phyloP scores from a whole-genome alignment of 2,888 invertebrate genomes.

The Melanophora roralis region DNA sequence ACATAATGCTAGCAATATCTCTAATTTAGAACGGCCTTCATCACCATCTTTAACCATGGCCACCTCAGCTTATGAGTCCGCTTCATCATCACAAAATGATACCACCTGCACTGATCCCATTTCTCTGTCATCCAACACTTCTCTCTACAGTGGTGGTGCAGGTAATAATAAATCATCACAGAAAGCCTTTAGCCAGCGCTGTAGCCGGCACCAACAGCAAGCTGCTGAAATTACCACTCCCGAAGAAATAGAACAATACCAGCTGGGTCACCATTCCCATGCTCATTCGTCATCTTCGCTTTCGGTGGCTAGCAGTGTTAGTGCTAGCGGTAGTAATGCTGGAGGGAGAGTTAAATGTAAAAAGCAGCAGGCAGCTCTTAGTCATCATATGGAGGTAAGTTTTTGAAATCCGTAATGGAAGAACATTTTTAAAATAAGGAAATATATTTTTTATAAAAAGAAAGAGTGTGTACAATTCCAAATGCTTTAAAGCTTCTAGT shows the following conservation, averaged over 20 bases:
- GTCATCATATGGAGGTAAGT: conserved; percentile 58
- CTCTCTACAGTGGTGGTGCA: conserved; percentile 69
- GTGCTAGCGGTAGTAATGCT: conserved; percentile 63
- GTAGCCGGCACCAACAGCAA: conserved; percentile 68
- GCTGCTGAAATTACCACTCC: conserved; percentile 69
- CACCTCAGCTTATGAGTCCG: conserved; percentile 73
- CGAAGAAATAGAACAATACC: conserved; percentile 71
- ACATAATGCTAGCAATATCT: background rate
- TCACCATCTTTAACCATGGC: conserved; percentile 67
- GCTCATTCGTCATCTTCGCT: conserved; percentile 68
- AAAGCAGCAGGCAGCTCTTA: conserved; percentile 50
- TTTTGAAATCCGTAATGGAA: background rate
- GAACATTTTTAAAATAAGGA: background rate
- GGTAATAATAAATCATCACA: conserved; percentile 41
- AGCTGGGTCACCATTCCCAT: conserved; percentile 68
- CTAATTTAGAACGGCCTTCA: conserved; percentile 60
- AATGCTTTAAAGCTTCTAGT: conserved; percentile 40
- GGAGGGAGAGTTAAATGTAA: conserved; percentile 65
- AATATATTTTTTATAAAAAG: background rate
- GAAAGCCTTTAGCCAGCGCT: conserved; percentile 59
- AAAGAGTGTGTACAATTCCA: conserved; percentile 34
- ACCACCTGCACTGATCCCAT: conserved; percentile 69
- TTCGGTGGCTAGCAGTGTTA: conserved; percentile 69
- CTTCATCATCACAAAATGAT: conserved; percentile 69
- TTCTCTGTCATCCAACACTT: conserved; percentile 70